A percentile compares a stretch with the other conserved stretches of the same genome.
Conservation (phyloP, 2,113 vertebrate species). For the Ophiodon elongatus region DNA sequence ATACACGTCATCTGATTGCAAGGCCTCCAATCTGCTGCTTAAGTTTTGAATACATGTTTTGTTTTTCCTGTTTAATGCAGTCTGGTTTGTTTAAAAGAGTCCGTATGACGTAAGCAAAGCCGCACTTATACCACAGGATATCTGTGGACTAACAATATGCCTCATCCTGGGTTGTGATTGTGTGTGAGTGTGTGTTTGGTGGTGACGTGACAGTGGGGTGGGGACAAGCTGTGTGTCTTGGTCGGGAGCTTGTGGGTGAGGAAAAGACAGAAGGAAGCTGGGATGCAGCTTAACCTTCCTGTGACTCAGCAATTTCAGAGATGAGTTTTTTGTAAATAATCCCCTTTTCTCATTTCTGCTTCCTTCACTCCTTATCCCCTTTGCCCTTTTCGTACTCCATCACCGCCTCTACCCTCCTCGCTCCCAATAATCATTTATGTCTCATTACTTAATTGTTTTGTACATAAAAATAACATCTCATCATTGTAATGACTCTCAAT, state of each 20-base stretch:
- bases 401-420: slow-evolving; percentile 13
- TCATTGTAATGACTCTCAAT: slow-evolving; percentile 71
- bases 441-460: slow-evolving; percentile 81
- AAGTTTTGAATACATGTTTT: slow-evolving; percentile 19
- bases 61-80: slow-evolving; percentile 9
- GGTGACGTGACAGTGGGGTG: slow-evolving; percentile 34
- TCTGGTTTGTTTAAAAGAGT: slow-evolving; percentile 40
- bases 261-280: slow-evolving; percentile 60
- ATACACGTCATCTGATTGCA: slow-evolving; percentile 31
- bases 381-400: slow-evolving; percentile 52
- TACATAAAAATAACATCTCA: slow-evolving; percentile 75
- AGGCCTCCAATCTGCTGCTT: slow-evolving; percentile 31
- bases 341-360: slow-evolving; percentile 60
- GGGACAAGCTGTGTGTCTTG: slow-evolving; percentile 59
- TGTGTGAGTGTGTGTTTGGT: slow-evolving; percentile 31
- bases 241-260: slow-evolving; percentile 57
- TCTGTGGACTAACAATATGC: slow-evolving; percentile 46
- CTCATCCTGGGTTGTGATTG: slow-evolving; percentile 41
- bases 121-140: slow-evolving; percentile 10
- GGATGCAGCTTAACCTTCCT: slow-evolving; percentile 60
- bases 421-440: slow-evolving; percentile 64
- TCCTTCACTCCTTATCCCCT: slow-evolving; percentile 58
- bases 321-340: slow-evolving; percentile 77
- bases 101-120: slow-evolving; percentile 39
- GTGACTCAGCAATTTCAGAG: slow-evolving; percentile 79